Conservation (phyloP, 2,113 vertebrate genomes). For the Upupa epops region DNA sequence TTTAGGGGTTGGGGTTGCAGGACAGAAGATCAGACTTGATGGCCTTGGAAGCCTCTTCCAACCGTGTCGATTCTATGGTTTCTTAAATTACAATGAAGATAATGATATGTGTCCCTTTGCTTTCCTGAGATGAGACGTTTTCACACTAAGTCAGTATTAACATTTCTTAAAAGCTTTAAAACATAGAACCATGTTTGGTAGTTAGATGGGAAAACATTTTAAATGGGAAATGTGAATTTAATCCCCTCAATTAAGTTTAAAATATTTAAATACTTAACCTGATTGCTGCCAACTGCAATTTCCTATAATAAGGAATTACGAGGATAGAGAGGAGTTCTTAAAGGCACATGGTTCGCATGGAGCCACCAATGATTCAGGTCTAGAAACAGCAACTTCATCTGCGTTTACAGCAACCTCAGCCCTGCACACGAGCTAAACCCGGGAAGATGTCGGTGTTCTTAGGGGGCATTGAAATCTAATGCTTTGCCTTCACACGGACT, state of each 20-base stretch:
- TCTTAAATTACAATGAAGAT: not conserved
- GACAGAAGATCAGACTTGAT: too few relatives aligned
- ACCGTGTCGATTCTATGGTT: too few relatives aligned
- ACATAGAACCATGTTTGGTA: not conserved
- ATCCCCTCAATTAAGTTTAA: conserved; percentile 31
- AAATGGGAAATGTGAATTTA: conserved; percentile 45
- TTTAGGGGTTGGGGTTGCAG: too few relatives aligned
- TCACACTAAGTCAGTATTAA: not conserved
- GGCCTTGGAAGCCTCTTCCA: too few relatives aligned
- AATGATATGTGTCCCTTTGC: not conserved
- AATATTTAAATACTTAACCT: conserved; percentile 44
- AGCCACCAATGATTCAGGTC: not conserved
- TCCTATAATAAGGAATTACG: conserved; percentile 29
- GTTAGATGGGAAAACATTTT: conserved; percentile 40
- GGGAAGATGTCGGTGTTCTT: not conserved
- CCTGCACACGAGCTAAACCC: not conserved
- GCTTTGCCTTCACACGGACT: not conserved
- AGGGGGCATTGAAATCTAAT: not conserved
- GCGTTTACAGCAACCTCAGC: not conserved
- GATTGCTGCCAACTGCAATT: conserved; percentile 50
- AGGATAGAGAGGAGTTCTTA: not conserved
- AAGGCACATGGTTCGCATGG: not conserved
- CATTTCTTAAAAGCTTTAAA: not conserved
- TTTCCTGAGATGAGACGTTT: not conserved
- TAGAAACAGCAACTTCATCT: not conserved